phyloP scores from a whole-genome alignment of 2,888 invertebrate genomes.

The Sicus ferrugineus region DNA sequence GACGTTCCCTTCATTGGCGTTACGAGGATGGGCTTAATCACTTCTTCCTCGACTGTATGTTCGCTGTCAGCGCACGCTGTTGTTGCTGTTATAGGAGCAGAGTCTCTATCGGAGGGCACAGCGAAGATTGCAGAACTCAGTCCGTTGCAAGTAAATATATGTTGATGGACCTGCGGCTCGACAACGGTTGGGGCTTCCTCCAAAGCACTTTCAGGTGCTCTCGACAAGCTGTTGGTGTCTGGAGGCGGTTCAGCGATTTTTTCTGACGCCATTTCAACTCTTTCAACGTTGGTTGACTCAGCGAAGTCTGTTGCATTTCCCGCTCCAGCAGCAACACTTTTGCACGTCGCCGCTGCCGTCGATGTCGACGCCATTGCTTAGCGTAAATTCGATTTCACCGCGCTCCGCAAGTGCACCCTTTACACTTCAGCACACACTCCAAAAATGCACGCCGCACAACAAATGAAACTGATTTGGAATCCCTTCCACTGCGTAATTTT shows the following conservation, averaged over 20 bases:
- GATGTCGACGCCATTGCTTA: slow-evolving; percentile 32
- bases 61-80: not conserved
- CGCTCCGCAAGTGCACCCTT: not conserved
- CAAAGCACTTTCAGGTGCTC: not conserved
- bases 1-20: not conserved
- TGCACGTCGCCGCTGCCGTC: not conserved
- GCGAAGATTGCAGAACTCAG: not conserved
- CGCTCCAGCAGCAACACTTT: not conserved
- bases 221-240: not conserved
- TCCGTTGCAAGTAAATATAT: no score
- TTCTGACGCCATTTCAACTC: not conserved
- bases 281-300: slow-evolving; percentile 11
- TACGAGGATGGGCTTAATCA: not conserved
- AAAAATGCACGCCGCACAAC: slow-evolving; percentile 25
- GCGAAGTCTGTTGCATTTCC: slow-evolving; percentile 8
- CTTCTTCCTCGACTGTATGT: not conserved
- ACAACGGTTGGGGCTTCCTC: not conserved
- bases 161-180: not conserved
- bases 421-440: not conserved
- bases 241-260: not conserved
- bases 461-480: slow-evolving; percentile 26
- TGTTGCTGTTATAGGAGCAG: not conserved
- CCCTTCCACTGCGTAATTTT: slow-evolving; percentile 30
- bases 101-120: not conserved
- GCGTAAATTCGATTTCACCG: slow-evolving; percentile 23